phyloP scores from a whole-genome alignment of 2,113 vertebrate species.

The Dinomys branickii region DNA sequence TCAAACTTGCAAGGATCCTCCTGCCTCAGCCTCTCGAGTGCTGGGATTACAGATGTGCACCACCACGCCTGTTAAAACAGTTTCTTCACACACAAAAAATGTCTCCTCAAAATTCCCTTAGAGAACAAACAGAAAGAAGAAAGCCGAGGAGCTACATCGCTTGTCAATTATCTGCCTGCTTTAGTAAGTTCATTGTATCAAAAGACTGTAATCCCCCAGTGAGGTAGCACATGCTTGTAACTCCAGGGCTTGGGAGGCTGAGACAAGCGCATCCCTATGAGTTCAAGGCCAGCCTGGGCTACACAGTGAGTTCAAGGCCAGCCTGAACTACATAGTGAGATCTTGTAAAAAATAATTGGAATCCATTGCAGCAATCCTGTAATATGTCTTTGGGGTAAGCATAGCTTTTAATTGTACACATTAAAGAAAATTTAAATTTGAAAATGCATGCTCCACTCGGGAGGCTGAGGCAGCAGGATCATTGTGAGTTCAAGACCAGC shows the following conservation, averaged over 20 bases:
- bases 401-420: not conserved
- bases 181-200: not conserved
- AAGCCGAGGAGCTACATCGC: not conserved
- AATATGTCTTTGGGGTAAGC: not conserved
- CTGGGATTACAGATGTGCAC: no score
- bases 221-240: not conserved
- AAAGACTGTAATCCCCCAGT: not conserved
- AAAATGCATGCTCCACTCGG: not conserved
- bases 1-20: no score
- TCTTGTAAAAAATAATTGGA: not conserved
- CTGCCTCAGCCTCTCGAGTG: no score
- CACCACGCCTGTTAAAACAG: no score
- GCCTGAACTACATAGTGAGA: not conserved
- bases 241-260: not conserved
- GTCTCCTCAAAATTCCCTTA: not conserved
- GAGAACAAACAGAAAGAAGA: not conserved
- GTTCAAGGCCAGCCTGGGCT: not conserved
- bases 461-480: no score
- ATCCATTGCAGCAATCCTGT: not conserved
- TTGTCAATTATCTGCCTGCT: not conserved
- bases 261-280: not conserved
- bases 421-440: constrained; percentile 49
- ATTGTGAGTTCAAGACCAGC: no score
- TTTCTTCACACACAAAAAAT: not conserved
- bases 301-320: not conserved